Percentiles rank a stretch among this genome's conserved stretches.
Evolutionary conservation across 2,888 invertebrate species (phyloP).

Genomic region (Drosophila falleni): DNA sequence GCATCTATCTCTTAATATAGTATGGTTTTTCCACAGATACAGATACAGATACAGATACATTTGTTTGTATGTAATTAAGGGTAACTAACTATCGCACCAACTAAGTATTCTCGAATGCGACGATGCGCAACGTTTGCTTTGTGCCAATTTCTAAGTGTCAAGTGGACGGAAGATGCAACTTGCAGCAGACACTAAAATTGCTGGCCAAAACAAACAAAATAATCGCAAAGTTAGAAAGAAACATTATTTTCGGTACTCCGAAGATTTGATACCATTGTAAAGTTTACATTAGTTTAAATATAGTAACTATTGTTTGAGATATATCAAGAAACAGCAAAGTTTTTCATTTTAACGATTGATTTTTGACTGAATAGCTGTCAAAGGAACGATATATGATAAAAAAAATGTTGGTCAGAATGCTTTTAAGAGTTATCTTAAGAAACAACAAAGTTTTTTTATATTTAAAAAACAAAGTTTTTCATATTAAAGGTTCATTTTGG

Average conservation of each 20-base stretch:
- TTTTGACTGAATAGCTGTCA: no score
- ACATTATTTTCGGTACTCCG: not conserved
- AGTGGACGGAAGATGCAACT: slow-evolving; percentile 39
- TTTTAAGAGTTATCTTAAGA: no score
- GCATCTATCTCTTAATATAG: not conserved
- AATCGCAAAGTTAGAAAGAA: not conserved
- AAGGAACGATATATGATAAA: no score
- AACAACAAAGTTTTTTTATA: no score
- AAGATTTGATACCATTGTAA: not conserved
- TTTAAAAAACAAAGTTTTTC: no score
- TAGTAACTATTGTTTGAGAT: no score
- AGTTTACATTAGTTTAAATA: no score
- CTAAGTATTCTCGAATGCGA: slow-evolving; percentile 62
- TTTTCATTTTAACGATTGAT: no score
- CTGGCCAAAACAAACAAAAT: slow-evolving; percentile 34
- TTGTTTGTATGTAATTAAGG: slow-evolving; percentile 56
- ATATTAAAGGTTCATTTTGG: no score
- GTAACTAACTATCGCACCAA: slow-evolving; percentile 41
- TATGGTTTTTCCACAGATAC: not conserved
- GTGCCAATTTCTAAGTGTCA: slow-evolving; percentile 73
- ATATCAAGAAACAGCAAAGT: no score
- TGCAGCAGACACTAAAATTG: slow-evolving; percentile 22
- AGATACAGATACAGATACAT: not conserved
- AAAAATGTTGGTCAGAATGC: no score
- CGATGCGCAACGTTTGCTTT: slow-evolving; percentile 58